Evolutionary conservation across 2,888 invertebrate species (phyloP), one percentile per base, ranked within the genome.

Genomic region (Chloromyia formosa): DNA sequence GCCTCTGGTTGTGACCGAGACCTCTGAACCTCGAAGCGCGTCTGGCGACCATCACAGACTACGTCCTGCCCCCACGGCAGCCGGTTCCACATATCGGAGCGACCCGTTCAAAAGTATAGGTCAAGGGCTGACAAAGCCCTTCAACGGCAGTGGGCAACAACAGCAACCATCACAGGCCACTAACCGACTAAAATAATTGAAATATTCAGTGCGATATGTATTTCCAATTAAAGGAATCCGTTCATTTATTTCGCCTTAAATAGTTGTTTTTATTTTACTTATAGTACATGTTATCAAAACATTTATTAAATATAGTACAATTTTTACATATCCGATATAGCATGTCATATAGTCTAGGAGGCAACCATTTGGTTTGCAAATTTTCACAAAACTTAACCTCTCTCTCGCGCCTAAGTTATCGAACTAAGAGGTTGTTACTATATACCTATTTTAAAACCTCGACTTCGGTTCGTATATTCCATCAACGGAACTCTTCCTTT

Each of bases 231-330:
- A 42, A 42, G 42, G 42, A 42, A 42, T 5, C 42, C 42, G 42
- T 42, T 5, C n/a, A n/a, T n/a, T 35, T 16, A 53, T 53, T 61
- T 49, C 23, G n/a, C 49, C 66, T 75, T 73, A 77, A n/a, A 66
- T 66, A 72, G 69, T 73, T 68, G 58, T 16, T 66, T 77, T 75
- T 54, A 53, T 74, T 74, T 66, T 66, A 72, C 75, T 77, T 75
- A 75, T 62, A 74, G 54, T 76, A 75, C 72, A 77, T 74, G 40
- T 75, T 76, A 75, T 74, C 76, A 76, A 75, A 76, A 76, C 74
- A 77, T 75, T 72, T 68, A 76, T 74, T 75, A 74, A 75, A 69
- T 75, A 75, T 64, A 35, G 56, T 74, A 75, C 75, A 75, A 75
- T 75, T 77, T 75, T 68, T 76, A 76, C 76, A 76, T 75, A 75